phyloP scores from a whole-genome alignment of 2,113 vertebrate genomes.

The Pagrus major region DNA sequence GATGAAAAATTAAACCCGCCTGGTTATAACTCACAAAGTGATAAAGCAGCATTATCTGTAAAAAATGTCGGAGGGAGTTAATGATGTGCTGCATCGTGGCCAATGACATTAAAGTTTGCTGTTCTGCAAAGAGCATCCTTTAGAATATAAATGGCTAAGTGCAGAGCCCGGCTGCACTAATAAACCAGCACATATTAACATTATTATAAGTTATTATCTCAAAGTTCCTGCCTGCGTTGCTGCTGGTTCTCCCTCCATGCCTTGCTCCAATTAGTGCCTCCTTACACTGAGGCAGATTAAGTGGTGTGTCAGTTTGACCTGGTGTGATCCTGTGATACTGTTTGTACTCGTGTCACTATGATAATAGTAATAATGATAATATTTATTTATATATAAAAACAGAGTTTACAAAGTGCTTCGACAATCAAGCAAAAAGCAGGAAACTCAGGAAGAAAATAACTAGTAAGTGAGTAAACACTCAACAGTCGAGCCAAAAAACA shows the following conservation, averaged over 20 bases:
- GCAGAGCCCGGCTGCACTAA: not conserved
- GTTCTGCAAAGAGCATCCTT: constrained; percentile 6
- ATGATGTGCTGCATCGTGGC: constrained; percentile 8
- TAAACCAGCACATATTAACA: not conserved
- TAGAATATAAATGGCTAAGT: constrained; percentile 26
- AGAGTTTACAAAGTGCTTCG: too few relatives aligned
- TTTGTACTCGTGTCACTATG: not conserved
- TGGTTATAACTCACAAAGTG: constrained; percentile 16
- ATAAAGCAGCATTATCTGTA: constrained; percentile 13
- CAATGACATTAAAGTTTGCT: constrained; percentile 18
- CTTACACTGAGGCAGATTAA: not conserved
- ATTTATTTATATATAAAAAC: too few relatives aligned
- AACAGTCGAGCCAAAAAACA: too few relatives aligned
- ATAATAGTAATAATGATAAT: too few relatives aligned
- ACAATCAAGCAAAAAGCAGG: too few relatives aligned
- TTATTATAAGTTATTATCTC: not conserved
- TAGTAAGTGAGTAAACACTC: too few relatives aligned
- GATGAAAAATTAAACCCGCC: constrained; percentile 20
- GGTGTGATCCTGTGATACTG: not conserved
- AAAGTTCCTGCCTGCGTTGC: not conserved
- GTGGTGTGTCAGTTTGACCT: constrained; percentile 34
- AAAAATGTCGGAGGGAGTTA: constrained; percentile 25
- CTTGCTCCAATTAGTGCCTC: not conserved
- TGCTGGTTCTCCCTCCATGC: not conserved
- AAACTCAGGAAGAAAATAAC: too few relatives aligned